Percentiles rank a stretch among this genome's conserved stretches.
Evolutionary conservation across 2,797 vertebrate genomes (phyloP).

Genomic region (Limnodromus scolopaceus): DNA sequence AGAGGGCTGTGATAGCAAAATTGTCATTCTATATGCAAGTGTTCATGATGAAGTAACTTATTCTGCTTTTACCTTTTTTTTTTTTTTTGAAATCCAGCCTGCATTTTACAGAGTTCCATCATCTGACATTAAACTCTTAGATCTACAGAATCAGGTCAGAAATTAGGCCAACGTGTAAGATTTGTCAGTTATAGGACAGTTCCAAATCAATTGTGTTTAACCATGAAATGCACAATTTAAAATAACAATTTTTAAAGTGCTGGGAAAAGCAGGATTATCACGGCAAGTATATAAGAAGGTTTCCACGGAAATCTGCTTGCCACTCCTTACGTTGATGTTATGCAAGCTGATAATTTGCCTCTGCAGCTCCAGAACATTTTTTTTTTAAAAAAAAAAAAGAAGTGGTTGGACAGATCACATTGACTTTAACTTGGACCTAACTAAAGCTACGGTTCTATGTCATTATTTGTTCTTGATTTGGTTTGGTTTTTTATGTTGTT

Average conservation of each 20-base stretch:
- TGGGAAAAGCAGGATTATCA: not conserved
- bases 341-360: not conserved
- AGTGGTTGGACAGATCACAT: not conserved
- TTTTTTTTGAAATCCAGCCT: not conserved
- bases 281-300: not conserved
- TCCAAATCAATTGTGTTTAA: not conserved
- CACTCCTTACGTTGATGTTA: rapidly evolving
- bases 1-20: not conserved
- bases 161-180: conserved; percentile 16
- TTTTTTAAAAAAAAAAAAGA: not conserved
- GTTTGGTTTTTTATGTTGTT: not conserved
- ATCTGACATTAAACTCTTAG: not conserved
- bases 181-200: not conserved
- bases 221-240: not conserved
- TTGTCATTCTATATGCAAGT: rapidly evolving
- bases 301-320: not conserved
- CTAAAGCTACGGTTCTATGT: not conserved
- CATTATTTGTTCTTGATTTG: not conserved
- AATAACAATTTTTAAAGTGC: not conserved
- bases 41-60: not conserved
- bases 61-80: not conserved
- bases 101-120: not conserved
- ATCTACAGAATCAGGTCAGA: conserved; percentile 33
- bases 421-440: not conserved
- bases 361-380: not conserved